phyloP scores from a whole-genome alignment of 1,140 invertebrate genomes.

The Anoplophora glabripennis region DNA sequence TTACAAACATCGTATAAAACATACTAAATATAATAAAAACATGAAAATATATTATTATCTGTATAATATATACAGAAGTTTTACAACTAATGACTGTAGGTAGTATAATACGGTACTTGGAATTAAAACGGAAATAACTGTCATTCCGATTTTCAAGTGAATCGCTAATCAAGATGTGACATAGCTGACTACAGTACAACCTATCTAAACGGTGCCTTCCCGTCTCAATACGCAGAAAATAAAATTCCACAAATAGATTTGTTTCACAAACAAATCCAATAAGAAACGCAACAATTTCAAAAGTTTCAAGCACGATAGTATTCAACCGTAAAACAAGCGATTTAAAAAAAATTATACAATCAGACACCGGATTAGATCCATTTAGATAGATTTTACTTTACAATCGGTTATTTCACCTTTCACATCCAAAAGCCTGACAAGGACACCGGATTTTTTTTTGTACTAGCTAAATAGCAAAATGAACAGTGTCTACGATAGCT shows the following conservation, averaged over 20 bases:
- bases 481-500: conserved; percentile 20
- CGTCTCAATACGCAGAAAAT: neutral
- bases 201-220: conserved; percentile 16
- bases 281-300: no score
- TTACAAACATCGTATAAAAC: conserved; percentile 47
- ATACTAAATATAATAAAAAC: conserved; percentile 45
- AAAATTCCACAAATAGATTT: neutral
- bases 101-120: conserved; percentile 24
- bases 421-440: conserved; percentile 37
- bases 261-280: neutral
- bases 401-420: conserved; percentile 11
- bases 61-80: conserved; percentile 48
- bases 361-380: no score
- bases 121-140: conserved; percentile 44
- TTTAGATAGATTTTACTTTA: conserved; percentile 1
- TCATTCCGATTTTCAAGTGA: conserved; percentile 8
- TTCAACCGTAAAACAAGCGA: no score
- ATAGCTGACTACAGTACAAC: conserved; percentile 25
- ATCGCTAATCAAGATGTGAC: conserved; percentile 36
- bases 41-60: conserved; percentile 40
- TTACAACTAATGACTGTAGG: conserved; percentile 40
- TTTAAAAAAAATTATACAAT: no score
- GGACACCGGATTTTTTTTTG: conserved; percentile 33
- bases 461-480: conserved; percentile 36
- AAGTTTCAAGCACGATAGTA: no score